Base-by-base conservation (phyloP, 1,140 invertebrate species). In the Drosophila micromelanica region DNA sequence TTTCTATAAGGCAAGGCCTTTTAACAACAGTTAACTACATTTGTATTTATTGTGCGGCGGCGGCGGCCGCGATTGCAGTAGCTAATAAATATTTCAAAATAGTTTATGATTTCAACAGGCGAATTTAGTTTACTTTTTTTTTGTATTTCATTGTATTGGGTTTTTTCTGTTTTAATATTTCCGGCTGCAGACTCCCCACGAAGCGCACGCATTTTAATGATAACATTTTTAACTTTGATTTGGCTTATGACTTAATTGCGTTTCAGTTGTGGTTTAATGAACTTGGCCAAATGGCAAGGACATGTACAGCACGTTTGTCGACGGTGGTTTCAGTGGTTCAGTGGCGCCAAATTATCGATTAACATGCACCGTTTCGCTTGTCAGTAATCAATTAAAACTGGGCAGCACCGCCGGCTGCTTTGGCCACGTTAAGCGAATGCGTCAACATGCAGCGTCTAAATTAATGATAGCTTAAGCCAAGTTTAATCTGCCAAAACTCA, bases 361-460 rank as follows among this genome's bases (percentile, higher is more conserved):
- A 63, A 73, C 46, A 64, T 64, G 43, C 37, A 74, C 60, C 49
- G 72, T 65, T 75, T 62, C 60, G 73, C 42, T 76, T 75, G 73
- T 78, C 68, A 78, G 74, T 72, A 78, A 75, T 65, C 60, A 78
- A 75, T 78, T 78, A 65, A 75, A 72, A 65, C 42, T 59, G 55
- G 48, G 40, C 61, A 57, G 55, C 54, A 30, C 23, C 54, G 20
- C 23, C 54, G 23, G 42, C 43, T 59, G 59, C 70, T 70, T 46
- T 64, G 42, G 64, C 71, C 75, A 77, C 52, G 55, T 63, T 71
- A 64, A 77, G 60, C 60, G 65, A 75, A 74, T 64, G 51, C 71
- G 48, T 70, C 20, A 64, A 63, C 46, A 60, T 59, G 35, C 13
- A 37, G 52, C 42, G 52, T 17, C 37, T 30, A 70, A 75, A 77